Conservation (phyloP, 2,797 vertebrate genomes). For the Megaceryle alcyon region DNA sequence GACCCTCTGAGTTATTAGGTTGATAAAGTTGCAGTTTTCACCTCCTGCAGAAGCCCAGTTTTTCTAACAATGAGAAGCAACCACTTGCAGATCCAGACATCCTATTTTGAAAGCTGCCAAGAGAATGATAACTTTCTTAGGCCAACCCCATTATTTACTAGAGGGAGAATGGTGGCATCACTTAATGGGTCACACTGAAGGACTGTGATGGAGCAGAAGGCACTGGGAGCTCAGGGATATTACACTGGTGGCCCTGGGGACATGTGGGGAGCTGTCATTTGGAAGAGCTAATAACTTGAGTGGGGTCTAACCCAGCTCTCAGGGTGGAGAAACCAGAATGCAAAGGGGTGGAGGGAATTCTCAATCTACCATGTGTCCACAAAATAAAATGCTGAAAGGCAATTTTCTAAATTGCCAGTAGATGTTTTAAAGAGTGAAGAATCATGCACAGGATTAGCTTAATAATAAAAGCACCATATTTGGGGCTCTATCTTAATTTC, state of each 20-base stretch:
- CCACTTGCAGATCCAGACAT: neutral
- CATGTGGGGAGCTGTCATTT: fast-evolving
- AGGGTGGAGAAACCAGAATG: neutral
- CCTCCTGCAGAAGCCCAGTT: neutral
- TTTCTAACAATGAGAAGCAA: fast-evolving
- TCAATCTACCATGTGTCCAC: neutral
- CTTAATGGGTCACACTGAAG: fast-evolving
- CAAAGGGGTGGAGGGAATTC: neutral
- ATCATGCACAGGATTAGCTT: fast-evolving
- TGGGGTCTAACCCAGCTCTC: neutral
- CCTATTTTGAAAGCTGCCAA: neutral
- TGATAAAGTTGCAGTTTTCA: neutral
- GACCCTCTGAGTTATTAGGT: neutral
- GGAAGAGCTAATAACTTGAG: neutral
- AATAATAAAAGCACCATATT: neutral
- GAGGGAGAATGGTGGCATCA: neutral
- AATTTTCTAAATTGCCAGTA: neutral
- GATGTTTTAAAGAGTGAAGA: neutral
- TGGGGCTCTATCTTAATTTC: neutral
- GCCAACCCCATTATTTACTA: neutral
- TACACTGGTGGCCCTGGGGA: neutral
- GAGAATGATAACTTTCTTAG: neutral
- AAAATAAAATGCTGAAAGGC: neutral
- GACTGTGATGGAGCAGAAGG: neutral
- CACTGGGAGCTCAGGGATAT: neutral